Percentiles rank a stretch among this genome's conserved stretches.
These are phyloP conservation scores for Nanorana parkeri DNA, from an alignment of 2,113 vertebrate genomes.

Conservation along the genomic window DNA sequence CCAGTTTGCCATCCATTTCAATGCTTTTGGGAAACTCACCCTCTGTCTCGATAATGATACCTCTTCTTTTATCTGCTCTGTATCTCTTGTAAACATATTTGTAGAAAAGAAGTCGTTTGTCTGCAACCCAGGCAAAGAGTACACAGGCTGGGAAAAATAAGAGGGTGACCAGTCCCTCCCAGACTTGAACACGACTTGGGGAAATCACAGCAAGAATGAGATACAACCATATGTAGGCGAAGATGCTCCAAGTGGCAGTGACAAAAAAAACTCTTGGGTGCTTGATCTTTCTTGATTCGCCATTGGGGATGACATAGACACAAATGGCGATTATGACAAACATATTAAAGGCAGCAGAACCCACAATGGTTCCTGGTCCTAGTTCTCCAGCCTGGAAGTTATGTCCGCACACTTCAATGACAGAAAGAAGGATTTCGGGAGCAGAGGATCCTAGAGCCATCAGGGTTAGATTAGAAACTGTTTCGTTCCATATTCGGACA, in stretches of 20 bases:
- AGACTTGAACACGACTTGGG: conserved; percentile 88
- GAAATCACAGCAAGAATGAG: conserved; percentile 91
- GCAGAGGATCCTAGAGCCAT: conserved; percentile 95
- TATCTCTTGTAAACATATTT: conserved; percentile 96
- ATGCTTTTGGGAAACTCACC: conserved; percentile 85
- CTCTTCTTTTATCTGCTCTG: conserved; percentile 89
- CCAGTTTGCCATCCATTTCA: conserved; percentile 82
- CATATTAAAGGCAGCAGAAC: conserved; percentile 98
- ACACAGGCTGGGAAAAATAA: conserved; percentile 93
- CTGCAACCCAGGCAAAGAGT: conserved; percentile 92
- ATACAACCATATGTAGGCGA: conserved; percentile 97
- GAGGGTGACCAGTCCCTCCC: conserved; percentile 92
- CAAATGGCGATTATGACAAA: conserved; percentile 95
- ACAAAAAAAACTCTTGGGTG: conserved; percentile 95
- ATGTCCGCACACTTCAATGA: conserved; percentile 94
- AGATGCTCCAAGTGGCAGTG: conserved; percentile 97
- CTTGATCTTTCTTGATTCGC: conserved; percentile 89
- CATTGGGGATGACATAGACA: conserved; percentile 86
- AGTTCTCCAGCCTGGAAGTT: conserved; percentile 86
- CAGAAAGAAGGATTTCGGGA: conserved; percentile 91
- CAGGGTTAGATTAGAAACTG: conserved; percentile 91
- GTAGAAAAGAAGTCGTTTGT: conserved; percentile 95
- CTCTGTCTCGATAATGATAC: conserved; percentile 92
- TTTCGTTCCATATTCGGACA: conserved; percentile 97
- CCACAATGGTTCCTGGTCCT: conserved; percentile 92